These are phyloP conservation scores for Proisotoma minuta DNA, from an alignment of 2,888 invertebrate species.

Conservation along the genomic window DNA sequence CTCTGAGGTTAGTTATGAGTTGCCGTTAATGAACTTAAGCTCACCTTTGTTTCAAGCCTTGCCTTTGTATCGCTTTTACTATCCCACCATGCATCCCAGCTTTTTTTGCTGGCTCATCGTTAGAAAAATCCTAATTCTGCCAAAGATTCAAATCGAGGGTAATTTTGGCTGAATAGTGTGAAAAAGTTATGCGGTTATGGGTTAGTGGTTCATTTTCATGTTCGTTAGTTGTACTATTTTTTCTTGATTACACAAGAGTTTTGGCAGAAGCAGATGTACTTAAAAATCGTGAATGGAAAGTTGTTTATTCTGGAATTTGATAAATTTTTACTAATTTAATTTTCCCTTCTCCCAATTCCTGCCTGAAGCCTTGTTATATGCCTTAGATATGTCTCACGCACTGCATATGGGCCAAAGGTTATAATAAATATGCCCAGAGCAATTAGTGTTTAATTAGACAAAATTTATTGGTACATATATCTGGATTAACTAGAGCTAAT, in stretches of 20 bases:
- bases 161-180: background rate
- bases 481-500: too few relatives aligned
- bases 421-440: background rate
- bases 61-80: too few relatives aligned
- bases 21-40: constrained; percentile 1
- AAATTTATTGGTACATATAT: too few relatives aligned
- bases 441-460: too few relatives aligned
- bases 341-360: background rate
- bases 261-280: constrained; percentile 5
- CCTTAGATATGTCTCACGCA: background rate
- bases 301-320: too few relatives aligned
- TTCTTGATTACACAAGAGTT: background rate
- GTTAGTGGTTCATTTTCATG: constrained; percentile 12
- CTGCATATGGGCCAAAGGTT: background rate
- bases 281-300: background rate
- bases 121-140: background rate
- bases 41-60: too few relatives aligned
- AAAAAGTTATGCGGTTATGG: constrained; percentile 9
- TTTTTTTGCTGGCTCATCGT: background rate
- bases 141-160: background rate
- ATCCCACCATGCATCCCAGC: too few relatives aligned
- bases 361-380: background rate
- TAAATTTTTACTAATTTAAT: background rate
- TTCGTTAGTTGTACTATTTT: background rate
- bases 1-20: background rate